A percentile compares a stretch with the other conserved stretches of the same genome.
Conservation (phyloP, 2,113 vertebrate species). For the Sitta europaea region DNA sequence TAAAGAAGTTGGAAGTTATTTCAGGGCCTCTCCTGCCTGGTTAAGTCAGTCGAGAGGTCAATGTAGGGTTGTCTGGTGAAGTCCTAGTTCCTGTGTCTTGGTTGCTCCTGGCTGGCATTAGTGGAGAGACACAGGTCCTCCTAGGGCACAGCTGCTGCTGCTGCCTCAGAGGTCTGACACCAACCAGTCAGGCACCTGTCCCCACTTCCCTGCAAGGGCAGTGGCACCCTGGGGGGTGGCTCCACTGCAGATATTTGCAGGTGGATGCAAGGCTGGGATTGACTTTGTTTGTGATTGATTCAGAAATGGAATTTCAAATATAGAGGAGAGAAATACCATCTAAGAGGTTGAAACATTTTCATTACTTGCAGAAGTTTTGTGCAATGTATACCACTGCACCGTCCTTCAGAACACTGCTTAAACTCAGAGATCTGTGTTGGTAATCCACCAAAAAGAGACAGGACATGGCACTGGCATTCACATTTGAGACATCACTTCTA, state of each 20-base stretch:
- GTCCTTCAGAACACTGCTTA: not conserved
- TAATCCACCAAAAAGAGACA: not conserved
- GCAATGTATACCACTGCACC: not conserved
- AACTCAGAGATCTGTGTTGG: not conserved
- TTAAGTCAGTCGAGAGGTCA: not conserved
- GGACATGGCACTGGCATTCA: not conserved
- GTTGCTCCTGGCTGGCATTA: not conserved
- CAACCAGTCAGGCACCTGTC: fast-evolving
- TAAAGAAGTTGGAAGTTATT: not conserved
- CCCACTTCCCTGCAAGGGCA: not conserved
- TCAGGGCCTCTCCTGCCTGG: not conserved
- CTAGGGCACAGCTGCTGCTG: not conserved
- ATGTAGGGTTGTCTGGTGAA: fast-evolving
- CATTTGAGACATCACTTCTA: fast-evolving
- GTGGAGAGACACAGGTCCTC: fast-evolving
- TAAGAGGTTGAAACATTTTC: not conserved
- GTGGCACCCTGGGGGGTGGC: not conserved
- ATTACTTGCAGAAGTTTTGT: not conserved
- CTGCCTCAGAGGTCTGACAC: not conserved
- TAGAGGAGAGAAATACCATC: fast-evolving
- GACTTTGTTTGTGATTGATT: not conserved
- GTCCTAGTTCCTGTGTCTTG: not conserved
- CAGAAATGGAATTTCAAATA: not conserved
- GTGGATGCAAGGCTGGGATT: not conserved
- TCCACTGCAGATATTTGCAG: not conserved